Evolutionary conservation across 2,797 vertebrate genomes (phyloP).

Genomic region (Salmo trutta): DNA sequence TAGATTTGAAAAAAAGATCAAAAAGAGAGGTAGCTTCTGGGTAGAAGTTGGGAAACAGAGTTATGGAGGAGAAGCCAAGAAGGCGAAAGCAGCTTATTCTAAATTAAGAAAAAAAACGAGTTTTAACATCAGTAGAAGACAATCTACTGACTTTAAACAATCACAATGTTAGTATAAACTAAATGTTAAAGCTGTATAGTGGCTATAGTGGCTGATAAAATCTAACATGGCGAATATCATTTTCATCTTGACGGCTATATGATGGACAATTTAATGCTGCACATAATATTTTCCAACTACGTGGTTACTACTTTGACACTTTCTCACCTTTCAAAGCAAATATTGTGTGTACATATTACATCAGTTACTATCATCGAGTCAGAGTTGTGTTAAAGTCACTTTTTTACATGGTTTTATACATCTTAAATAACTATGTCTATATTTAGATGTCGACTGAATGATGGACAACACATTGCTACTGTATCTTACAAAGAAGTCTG

Average conservation of each 20-base stretch:
- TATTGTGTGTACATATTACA: background rate
- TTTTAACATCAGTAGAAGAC: background rate
- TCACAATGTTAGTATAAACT: background rate
- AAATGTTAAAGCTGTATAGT: background rate
- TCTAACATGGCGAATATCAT: background rate
- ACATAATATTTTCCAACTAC: background rate
- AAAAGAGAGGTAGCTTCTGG: conserved; percentile 27
- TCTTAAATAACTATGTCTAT: background rate
- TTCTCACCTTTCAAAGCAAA: background rate
- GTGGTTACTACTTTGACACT: background rate
- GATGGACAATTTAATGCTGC: background rate
- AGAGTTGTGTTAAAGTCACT: too few relatives aligned
- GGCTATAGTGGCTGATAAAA: background rate
- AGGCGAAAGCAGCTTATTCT: background rate
- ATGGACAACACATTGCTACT: background rate
- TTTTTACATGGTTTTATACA: background rate
- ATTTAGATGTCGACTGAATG: background rate
- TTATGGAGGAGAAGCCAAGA: conserved; percentile 3
- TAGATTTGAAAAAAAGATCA: background rate
- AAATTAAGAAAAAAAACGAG: background rate
- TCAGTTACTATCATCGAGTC: background rate
- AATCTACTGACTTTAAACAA: background rate
- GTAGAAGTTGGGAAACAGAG: background rate
- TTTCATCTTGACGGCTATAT: background rate
- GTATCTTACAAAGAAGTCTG: too few relatives aligned